Evolutionary conservation across 2,797 vertebrate species (phyloP).

Genomic region (Myotis planiceps): DNA sequence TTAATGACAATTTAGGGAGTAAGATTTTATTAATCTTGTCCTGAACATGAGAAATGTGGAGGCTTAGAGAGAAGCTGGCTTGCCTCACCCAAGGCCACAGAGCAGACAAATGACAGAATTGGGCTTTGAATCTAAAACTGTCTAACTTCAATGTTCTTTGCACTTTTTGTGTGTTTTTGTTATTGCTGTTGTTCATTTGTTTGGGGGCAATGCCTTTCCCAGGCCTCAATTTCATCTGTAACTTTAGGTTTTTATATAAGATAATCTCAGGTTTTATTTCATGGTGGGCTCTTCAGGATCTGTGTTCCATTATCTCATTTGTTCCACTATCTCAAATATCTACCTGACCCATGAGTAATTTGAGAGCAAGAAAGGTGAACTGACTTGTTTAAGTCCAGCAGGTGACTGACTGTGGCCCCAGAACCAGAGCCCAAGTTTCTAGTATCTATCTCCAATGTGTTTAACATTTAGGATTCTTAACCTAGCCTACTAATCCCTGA

Average conservation of each 20-base stretch:
- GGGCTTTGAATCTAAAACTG: not conserved
- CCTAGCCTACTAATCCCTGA: not conserved
- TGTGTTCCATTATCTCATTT: not conserved
- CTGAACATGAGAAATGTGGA: not conserved
- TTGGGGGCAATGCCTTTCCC: not conserved
- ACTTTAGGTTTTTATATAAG: not conserved
- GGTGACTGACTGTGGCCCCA: not conserved
- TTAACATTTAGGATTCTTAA: not conserved
- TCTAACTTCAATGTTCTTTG: not conserved
- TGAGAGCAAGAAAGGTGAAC: not conserved
- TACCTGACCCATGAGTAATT: not conserved
- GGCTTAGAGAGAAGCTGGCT: not conserved
- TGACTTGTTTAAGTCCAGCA: not conserved
- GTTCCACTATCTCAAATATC: not conserved
- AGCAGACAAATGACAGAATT: not conserved
- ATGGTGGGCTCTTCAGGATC: not conserved
- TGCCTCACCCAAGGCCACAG: not conserved
- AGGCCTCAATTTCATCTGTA: not conserved
- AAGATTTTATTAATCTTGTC: not conserved
- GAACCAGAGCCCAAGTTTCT: not conserved
- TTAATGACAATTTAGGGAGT: not conserved
- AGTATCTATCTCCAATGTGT: not conserved
- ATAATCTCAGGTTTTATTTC: not conserved
- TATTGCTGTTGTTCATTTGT: not conserved
- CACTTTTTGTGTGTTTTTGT: not conserved